Conservation (phyloP, 2,888 invertebrate genomes). For the Eristalis pertinax region DNA sequence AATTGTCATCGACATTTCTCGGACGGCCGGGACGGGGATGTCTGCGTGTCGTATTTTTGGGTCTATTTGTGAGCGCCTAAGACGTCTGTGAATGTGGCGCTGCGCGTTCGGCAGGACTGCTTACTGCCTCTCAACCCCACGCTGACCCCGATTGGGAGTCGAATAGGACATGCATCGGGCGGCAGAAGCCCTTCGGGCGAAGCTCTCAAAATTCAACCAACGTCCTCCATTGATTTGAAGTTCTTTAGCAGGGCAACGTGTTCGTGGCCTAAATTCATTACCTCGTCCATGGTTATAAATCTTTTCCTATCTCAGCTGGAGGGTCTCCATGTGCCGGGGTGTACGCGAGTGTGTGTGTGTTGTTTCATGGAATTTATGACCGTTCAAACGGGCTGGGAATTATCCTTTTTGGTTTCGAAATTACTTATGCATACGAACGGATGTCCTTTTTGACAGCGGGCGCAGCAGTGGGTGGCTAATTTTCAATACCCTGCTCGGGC, state of each 20-base stretch:
- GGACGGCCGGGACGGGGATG: not conserved
- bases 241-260: not conserved
- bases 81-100: not conserved
- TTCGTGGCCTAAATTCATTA: conserved; percentile 18
- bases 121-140: not conserved
- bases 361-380: conserved; percentile 42
- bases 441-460: not conserved
- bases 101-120: too few relatives aligned
- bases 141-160: not conserved
- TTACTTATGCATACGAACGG: not conserved
- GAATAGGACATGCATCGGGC: conserved; percentile 5
- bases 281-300: conserved; percentile 28
- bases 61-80: too few relatives aligned
- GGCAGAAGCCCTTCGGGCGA: not conserved
- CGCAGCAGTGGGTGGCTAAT: not conserved
- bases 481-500: not conserved
- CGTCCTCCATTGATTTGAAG: conserved; percentile 9
- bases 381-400: conserved; percentile 31
- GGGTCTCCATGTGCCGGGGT: too few relatives aligned
- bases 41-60: not conserved
- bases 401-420: conserved; percentile 27
- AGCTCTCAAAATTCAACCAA: conserved; percentile 20
- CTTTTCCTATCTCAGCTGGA: conserved; percentile 24
- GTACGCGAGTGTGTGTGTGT: conserved; percentile 4
- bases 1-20: conserved; percentile 12